Conservation (phyloP, 2,113 vertebrate genomes). For the Herpetotheres cachinnans region DNA sequence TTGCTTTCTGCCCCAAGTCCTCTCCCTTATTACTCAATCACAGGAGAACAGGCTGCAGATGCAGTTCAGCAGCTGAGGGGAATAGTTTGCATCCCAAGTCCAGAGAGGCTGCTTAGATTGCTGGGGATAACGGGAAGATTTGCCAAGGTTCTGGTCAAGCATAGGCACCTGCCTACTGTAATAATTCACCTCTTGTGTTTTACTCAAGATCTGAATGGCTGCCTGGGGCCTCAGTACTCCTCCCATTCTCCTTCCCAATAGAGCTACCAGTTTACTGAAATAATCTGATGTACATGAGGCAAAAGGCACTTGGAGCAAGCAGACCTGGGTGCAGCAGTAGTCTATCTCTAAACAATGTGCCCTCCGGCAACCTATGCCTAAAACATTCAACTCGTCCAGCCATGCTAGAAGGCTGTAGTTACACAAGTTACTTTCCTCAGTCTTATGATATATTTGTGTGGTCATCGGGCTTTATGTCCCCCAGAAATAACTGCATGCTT, state of each 20-base stretch:
- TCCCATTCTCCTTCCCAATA: rapidly evolving
- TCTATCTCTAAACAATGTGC: background rate
- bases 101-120: background rate
- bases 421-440: background rate
- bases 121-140: background rate
- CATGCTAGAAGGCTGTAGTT: background rate
- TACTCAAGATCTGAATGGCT: background rate
- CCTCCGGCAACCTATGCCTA: background rate
- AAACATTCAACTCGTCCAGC: background rate
- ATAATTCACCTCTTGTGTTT: background rate
- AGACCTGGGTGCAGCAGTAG: background rate
- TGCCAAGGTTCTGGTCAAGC: background rate
- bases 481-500: background rate
- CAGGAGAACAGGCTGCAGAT: background rate
- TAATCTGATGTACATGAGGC: background rate
- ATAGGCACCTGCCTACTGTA: rapidly evolving
- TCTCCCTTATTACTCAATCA: background rate
- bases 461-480: background rate
- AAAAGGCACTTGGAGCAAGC: background rate
- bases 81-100: background rate
- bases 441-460: background rate
- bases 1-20: background rate
- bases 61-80: background rate
- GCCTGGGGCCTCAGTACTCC: background rate
- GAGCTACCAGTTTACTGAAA: background rate